These are phyloP conservation scores for Hormaphis cornu DNA, from an alignment of 1,140 invertebrate genomes.

Conservation along the genomic window DNA sequence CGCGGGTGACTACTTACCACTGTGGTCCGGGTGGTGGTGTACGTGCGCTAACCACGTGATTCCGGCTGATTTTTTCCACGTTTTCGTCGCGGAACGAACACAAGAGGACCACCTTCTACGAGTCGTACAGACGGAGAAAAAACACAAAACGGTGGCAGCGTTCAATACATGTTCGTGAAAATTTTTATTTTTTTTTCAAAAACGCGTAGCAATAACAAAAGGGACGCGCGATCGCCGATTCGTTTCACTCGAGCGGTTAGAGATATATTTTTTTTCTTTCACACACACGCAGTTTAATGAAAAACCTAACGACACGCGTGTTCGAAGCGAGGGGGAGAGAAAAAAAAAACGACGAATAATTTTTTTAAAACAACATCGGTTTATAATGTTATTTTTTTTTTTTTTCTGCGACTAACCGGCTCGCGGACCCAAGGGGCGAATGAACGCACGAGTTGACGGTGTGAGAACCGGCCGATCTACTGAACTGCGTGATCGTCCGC, in stretches of 20 bases:
- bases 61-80: not conserved
- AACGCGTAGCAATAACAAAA: not conserved
- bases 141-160: too few species aligned
- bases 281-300: too few species aligned
- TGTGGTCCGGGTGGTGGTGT: not conserved
- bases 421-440: constrained; percentile 3
- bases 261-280: not conserved
- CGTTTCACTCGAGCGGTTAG: too few species aligned
- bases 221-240: not conserved
- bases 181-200: too few species aligned
- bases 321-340: too few species aligned
- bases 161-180: too few species aligned
- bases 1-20: constrained; percentile 3
- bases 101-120: too few species aligned
- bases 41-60: not conserved
- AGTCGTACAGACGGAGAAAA: too few species aligned
- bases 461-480: constrained; percentile 25
- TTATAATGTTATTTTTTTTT: constrained; percentile 1
- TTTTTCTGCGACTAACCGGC: constrained; percentile 28
- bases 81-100: too few species aligned
- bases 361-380: not conserved
- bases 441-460: constrained; percentile 10
- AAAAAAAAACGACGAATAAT: constrained; percentile 3
- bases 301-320: constrained; percentile 27
- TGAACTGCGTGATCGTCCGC: constrained; percentile 30